Conservation (phyloP, 2,888 invertebrate species). For the Phalera bucephala region DNA sequence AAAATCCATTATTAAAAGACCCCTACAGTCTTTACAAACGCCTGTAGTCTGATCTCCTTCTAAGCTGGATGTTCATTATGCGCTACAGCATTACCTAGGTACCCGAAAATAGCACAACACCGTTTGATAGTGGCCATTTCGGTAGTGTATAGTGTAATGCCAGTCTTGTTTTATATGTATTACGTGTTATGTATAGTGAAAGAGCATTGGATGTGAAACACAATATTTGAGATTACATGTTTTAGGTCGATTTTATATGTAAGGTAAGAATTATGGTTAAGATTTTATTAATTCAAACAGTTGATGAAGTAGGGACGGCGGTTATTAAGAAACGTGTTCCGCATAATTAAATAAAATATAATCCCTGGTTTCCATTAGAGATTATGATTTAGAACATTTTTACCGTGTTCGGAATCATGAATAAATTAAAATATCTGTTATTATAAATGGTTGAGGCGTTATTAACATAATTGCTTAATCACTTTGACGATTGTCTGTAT, state of each 20-base stretch:
- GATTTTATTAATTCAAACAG: too few species aligned
- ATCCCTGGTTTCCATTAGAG: not conserved
- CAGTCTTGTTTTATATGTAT: slow-evolving; percentile 14
- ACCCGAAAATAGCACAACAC: slow-evolving; percentile 62
- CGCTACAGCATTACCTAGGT: slow-evolving; percentile 32
- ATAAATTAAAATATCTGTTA: too few species aligned
- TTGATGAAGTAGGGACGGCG: not conserved
- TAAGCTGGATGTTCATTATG: slow-evolving; percentile 44
- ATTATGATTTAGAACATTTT: too few species aligned
- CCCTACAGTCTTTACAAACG: slow-evolving; percentile 21
- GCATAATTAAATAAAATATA: not conserved
- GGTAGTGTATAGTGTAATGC: slow-evolving; percentile 43
- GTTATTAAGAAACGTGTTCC: not conserved
- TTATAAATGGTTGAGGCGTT: too few species aligned
- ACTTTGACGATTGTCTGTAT: too few species aligned
- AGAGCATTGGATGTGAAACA: slow-evolving; percentile 16
- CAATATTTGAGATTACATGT: slow-evolving; percentile 1
- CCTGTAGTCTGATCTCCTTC: slow-evolving; percentile 31
- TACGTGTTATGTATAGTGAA: slow-evolving; percentile 2
- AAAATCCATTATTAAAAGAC: slow-evolving; percentile 46
- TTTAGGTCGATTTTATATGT: not conserved
- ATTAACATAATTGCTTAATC: too few species aligned
- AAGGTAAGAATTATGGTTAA: not conserved
- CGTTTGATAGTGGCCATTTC: slow-evolving; percentile 45
- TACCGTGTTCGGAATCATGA: too few species aligned